Conservation (phyloP, 2,888 invertebrate genomes). For the Eupithecia vulgata region DNA sequence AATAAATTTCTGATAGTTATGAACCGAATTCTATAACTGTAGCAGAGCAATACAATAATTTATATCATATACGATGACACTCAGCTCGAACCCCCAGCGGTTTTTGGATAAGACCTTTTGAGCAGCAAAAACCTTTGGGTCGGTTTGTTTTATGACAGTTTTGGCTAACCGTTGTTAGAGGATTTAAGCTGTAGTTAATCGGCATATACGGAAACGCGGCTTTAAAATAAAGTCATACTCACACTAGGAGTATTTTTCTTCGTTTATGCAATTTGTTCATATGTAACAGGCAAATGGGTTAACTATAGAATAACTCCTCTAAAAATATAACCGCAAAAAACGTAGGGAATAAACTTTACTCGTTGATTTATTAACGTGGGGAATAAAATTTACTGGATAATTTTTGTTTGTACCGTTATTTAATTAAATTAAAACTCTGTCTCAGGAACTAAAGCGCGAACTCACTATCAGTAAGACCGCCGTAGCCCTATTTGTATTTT, state of each 20-base stretch:
- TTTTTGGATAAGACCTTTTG: not conserved
- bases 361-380: no score
- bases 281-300: not conserved
- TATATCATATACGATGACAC: not conserved
- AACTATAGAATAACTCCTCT: not conserved
- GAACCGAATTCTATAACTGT: not conserved
- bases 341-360: no score
- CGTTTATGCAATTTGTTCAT: not conserved
- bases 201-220: not conserved
- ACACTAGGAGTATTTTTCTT: not conserved
- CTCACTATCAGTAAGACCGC: not conserved
- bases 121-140: not conserved
- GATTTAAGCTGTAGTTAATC: not conserved
- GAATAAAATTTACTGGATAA: not conserved
- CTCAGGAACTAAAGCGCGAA: not conserved
- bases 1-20: no score
- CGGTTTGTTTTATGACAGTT: not conserved
- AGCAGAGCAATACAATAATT: not conserved
- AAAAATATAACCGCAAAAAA: not conserved
- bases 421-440: not conserved
- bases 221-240: not conserved
- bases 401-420: not conserved
- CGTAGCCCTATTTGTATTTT: not conserved
- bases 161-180: not conserved
- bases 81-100: not conserved